These are phyloP conservation scores for Limonius californicus DNA, from an alignment of 1,140 invertebrate species.

Conservation along the genomic window DNA sequence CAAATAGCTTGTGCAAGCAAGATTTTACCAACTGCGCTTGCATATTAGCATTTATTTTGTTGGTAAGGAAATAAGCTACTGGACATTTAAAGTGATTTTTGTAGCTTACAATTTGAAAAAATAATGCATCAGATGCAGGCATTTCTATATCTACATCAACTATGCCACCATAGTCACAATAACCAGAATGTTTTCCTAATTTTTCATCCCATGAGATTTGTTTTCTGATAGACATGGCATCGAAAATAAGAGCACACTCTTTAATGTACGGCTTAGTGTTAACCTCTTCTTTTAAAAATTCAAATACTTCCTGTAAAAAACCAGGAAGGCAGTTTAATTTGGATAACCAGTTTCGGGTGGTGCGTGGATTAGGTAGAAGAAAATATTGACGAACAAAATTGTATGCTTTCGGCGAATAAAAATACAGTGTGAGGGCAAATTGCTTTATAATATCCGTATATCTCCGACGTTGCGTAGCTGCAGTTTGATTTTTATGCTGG, in stretches of 20 bases:
- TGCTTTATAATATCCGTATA: too few relatives aligned
- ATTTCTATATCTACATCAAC: conserved; percentile 25
- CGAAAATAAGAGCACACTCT: conserved; percentile 28
- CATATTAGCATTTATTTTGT: conserved; percentile 23
- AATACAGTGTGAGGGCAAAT: conserved; percentile 21
- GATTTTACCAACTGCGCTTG: conserved; percentile 23
- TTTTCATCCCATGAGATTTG: conserved; percentile 27
- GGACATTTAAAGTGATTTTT: conserved; percentile 24
- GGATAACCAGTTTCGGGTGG: conserved; percentile 23
- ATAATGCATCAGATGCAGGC: conserved; percentile 25
- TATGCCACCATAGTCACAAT: conserved; percentile 33
- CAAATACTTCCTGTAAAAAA: too few relatives aligned
- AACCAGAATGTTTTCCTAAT: conserved; percentile 27
- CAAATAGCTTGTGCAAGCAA: conserved; percentile 21
- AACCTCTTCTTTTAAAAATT: conserved; percentile 16
- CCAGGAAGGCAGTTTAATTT: conserved; percentile 16
- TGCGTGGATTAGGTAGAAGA: too few relatives aligned
- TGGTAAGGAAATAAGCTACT: conserved; percentile 34
- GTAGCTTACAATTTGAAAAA: conserved; percentile 29
- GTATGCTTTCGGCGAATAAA: too few relatives aligned
- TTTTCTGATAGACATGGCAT: conserved; percentile 31
- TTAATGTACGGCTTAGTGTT: too few relatives aligned
- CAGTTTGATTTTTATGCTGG: too few relatives aligned
- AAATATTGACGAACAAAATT: conserved; percentile 28
- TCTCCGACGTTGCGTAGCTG: too few relatives aligned